Evolutionary conservation across 1,140 invertebrate species (phyloP).

Genomic region (Polypedilum pembai): DNA sequence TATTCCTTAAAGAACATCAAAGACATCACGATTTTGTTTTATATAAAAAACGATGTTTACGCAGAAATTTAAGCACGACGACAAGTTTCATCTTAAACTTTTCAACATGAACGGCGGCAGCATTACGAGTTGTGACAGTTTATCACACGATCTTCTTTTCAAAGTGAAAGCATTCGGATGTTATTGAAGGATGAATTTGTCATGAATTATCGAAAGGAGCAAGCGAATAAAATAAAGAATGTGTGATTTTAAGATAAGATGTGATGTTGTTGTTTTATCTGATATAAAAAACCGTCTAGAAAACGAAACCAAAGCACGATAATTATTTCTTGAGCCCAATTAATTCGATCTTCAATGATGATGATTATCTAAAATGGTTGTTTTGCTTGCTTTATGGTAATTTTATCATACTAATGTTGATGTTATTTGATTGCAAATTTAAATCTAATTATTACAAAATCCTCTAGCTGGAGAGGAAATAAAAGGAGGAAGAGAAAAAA

Average conservation of each 20-base stretch:
- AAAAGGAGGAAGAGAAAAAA: no score
- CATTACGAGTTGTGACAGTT: neutral
- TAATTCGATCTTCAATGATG: neutral
- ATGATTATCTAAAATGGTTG: neutral
- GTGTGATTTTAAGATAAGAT: neutral
- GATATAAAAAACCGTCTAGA: neutral
- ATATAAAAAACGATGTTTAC: slow-evolving; percentile 30
- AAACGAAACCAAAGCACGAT: slow-evolving; percentile 5
- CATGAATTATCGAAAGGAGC: neutral
- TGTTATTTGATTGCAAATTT: no score
- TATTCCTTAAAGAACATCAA: neutral
- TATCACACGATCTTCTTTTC: neutral
- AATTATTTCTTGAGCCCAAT: slow-evolving; percentile 18
- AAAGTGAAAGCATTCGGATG: neutral
- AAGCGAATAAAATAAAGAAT: slow-evolving; percentile 1
- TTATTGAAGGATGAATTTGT: neutral
- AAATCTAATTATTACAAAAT: no score
- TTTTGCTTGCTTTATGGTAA: no score
- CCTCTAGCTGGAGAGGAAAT: no score
- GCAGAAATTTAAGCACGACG: neutral
- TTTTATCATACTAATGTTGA: no score
- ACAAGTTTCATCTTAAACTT: neutral
- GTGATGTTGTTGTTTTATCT: neutral
- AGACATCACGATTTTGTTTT: slow-evolving; percentile 24
- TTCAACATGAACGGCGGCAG: no score